phyloP scores from a whole-genome alignment of 2,888 invertebrate genomes.

The Papilio gigon region DNA sequence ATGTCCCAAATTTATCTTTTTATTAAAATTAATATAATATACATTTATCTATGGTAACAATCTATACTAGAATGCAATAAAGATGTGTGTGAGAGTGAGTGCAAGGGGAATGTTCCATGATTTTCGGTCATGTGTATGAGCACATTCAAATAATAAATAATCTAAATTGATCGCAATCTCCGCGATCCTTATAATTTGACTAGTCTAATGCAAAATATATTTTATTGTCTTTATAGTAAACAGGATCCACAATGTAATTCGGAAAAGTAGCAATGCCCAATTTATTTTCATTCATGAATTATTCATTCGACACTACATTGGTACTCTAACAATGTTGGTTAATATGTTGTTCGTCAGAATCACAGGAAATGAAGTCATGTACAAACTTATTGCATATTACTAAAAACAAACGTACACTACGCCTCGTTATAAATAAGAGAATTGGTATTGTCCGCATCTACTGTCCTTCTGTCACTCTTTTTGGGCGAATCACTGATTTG shows the following conservation, averaged over 20 bases:
- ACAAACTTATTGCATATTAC: constrained; percentile 56
- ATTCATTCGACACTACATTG: constrained; percentile 29
- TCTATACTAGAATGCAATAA: constrained; percentile 59
- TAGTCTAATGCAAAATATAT: constrained; percentile 72
- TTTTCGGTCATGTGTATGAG: constrained; percentile 45
- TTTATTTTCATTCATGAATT: constrained; percentile 29
- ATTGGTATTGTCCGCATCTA: constrained; percentile 67
- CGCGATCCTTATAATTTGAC: constrained; percentile 75
- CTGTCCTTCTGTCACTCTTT: constrained; percentile 76
- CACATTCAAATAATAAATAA: constrained; percentile 70
- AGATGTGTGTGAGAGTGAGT: constrained; percentile 44
- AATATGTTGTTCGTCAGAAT: constrained; percentile 62
- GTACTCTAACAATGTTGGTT: constrained; percentile 45
- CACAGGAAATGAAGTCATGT: constrained; percentile 71
- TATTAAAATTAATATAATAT: constrained; percentile 59
- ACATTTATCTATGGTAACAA: constrained; percentile 78
- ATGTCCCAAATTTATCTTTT: constrained; percentile 45
- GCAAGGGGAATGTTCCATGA: constrained; percentile 42
- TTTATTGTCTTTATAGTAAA: constrained; percentile 39
- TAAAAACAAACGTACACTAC: constrained; percentile 55
- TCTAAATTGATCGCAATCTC: constrained; percentile 65
- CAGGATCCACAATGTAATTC: neutral
- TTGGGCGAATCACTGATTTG: constrained; percentile 77
- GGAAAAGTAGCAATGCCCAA: constrained; percentile 40
- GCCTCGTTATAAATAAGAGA: constrained; percentile 68